These are phyloP conservation scores for Sebastes fasciatus DNA, from an alignment of 2,113 vertebrate species.

Conservation along the genomic window DNA sequence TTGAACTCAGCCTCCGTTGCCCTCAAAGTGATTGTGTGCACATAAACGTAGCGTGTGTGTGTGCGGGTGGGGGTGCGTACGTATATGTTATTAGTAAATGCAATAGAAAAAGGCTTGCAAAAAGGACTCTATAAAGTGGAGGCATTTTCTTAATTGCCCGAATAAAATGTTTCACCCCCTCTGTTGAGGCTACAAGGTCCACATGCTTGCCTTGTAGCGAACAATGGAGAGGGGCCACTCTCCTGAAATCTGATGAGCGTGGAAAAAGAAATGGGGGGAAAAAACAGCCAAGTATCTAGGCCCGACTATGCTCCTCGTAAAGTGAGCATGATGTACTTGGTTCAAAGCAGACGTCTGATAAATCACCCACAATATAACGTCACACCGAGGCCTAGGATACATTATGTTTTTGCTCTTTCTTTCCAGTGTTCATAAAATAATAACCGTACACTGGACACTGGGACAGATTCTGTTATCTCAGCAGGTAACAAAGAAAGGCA, in stretches of 20 bases:
- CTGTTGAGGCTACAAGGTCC: conserved; percentile 80
- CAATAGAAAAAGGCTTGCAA: neutral
- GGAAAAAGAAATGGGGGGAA: conserved; percentile 83
- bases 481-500: conserved; percentile 25
- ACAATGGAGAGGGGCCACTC: conserved; percentile 88
- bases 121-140: conserved; percentile 7
- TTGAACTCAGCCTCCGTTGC: conserved; percentile 43
- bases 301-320: conserved; percentile 81
- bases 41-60: conserved; percentile 4
- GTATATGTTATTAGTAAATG: neutral
- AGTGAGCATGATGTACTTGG: conserved; percentile 42
- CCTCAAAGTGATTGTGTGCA: conserved; percentile 40
- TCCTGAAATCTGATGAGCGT: conserved; percentile 90
- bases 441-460: conserved; percentile 2
- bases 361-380: conserved; percentile 23
- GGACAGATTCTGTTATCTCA: conserved; percentile 8
- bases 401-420: neutral
- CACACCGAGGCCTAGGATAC: conserved; percentile 5
- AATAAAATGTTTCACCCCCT: conserved; percentile 66
- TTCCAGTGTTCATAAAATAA: conserved; percentile 9
- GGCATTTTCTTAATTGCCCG: conserved; percentile 19
- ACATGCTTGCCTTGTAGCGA: conserved; percentile 85
- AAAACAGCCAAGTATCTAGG: conserved; percentile 75
- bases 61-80: neutral
- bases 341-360: conserved; percentile 37